A percentile compares a stretch with the other conserved stretches of the same genome.
Conservation (phyloP, 2,888 invertebrate genomes). For the Elysia crispata region DNA sequence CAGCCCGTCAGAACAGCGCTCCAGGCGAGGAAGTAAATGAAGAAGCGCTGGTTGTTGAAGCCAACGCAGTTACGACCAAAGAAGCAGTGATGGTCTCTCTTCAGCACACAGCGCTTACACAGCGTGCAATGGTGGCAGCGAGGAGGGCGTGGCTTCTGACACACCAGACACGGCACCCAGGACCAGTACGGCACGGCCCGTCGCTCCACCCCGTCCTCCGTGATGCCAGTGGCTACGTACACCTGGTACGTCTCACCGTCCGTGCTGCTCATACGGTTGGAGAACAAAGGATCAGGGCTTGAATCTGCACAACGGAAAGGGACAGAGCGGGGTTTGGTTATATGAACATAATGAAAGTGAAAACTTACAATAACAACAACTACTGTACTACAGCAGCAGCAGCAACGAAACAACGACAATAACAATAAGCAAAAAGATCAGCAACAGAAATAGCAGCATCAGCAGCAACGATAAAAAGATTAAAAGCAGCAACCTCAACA, state of each 20-base stretch:
- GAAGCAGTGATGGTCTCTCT: conserved; percentile 75
- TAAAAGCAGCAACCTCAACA: too few species aligned
- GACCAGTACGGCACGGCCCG: conserved; percentile 71
- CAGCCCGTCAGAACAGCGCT: conserved; percentile 58
- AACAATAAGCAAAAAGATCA: too few species aligned
- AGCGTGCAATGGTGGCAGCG: conserved; percentile 72
- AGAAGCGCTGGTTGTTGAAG: conserved; percentile 70
- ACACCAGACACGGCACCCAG: conserved; percentile 72
- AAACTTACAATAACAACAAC: too few species aligned
- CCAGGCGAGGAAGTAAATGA: conserved; percentile 70
- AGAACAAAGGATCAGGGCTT: too few species aligned
- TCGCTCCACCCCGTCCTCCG: conserved; percentile 45
- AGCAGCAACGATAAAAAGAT: too few species aligned
- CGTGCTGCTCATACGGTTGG: too few species aligned
- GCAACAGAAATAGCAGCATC: too few species aligned
- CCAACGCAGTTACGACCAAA: conserved; percentile 72
- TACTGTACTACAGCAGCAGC: too few species aligned
- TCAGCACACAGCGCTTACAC: conserved; percentile 71
- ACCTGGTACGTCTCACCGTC: conserved; percentile 62
- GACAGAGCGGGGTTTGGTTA: too few species aligned
- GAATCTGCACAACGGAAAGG: too few species aligned
- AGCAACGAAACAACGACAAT: too few species aligned
- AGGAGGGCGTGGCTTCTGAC: conserved; percentile 68
- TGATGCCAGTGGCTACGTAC: conserved; percentile 43
- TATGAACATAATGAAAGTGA: too few species aligned